phyloP scores from a whole-genome alignment of 2,888 invertebrate genomes.

The Lycocerus yunnanus region DNA sequence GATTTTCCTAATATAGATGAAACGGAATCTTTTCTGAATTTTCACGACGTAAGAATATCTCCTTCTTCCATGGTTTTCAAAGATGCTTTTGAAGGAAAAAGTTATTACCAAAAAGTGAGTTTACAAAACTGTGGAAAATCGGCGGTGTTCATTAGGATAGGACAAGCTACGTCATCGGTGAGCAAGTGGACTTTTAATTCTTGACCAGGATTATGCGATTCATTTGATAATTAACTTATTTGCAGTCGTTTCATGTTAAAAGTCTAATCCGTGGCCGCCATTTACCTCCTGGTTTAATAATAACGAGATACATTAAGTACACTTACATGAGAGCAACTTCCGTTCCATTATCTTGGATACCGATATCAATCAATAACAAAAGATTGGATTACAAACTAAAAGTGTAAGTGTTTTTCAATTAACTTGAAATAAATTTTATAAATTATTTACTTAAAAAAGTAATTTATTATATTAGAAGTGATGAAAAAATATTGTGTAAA shows the following conservation, averaged over 20 bases:
- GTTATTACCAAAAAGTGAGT: constrained; percentile 44
- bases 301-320: constrained; percentile 47
- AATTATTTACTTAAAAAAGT: background rate
- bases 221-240: constrained; percentile 2
- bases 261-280: constrained; percentile 30
- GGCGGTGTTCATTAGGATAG: constrained; percentile 47
- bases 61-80: constrained; percentile 52
- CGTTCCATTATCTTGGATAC: constrained; percentile 44
- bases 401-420: constrained; percentile 41
- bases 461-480: background rate
- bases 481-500: background rate
- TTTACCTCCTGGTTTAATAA: constrained; percentile 53
- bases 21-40: background rate
- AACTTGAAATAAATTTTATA: background rate
- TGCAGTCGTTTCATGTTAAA: constrained; percentile 52
- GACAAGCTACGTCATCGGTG: constrained; percentile 53
- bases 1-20: background rate
- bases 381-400: constrained; percentile 45
- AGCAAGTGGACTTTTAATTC: constrained; percentile 22
- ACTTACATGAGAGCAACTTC: constrained; percentile 46
- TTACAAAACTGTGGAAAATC: constrained; percentile 51
- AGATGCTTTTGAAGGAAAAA: constrained; percentile 55
- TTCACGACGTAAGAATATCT: constrained; percentile 43
- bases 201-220: background rate
- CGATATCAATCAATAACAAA: constrained; percentile 50